These are phyloP conservation scores for Boulengeromyrus knoepffleri DNA, from an alignment of 2,113 vertebrate genomes.

Conservation along the genomic window DNA sequence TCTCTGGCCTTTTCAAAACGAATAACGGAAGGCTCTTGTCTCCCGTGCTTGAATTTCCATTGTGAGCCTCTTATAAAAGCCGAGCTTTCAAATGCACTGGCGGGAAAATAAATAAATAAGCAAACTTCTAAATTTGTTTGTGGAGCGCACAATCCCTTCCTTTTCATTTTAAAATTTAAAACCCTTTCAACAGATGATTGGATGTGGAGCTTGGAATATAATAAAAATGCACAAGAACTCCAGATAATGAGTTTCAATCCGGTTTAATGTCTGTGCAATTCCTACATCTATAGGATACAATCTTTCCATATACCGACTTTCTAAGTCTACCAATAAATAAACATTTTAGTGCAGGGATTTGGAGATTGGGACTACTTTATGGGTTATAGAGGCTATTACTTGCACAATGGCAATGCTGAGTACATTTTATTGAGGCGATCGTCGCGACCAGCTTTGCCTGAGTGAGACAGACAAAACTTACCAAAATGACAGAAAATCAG, in stretches of 20 bases:
- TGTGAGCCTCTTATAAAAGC: background rate
- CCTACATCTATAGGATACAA: slow-evolving; percentile 30
- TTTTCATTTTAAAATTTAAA: slow-evolving; percentile 25
- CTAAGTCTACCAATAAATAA: slow-evolving; percentile 44
- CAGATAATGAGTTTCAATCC: slow-evolving; percentile 37
- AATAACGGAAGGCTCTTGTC: background rate
- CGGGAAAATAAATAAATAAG: slow-evolving; percentile 5
- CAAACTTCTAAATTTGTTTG: slow-evolving; percentile 21
- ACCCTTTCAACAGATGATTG: slow-evolving; percentile 20
- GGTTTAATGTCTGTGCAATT: slow-evolving; percentile 42
- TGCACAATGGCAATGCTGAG: slow-evolving; percentile 31
- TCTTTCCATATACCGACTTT: slow-evolving; percentile 33
- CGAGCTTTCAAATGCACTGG: background rate
- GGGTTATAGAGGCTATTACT: slow-evolving; percentile 37
- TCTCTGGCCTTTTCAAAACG: background rate
- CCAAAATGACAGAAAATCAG: background rate
- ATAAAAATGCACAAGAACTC: slow-evolving; percentile 36
- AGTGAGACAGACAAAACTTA: background rate
- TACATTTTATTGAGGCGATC: slow-evolving; percentile 25
- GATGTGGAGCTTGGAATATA: slow-evolving; percentile 12
- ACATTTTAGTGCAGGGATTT: slow-evolving; percentile 37
- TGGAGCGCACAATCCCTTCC: background rate
- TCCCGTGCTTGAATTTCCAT: background rate
- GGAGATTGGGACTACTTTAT: slow-evolving; percentile 34
- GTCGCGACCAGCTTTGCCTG: slow-evolving; percentile 16